These are phyloP conservation scores for Artemia sinica DNA, from an alignment of 2,888 invertebrate genomes.

Conservation along the genomic window DNA sequence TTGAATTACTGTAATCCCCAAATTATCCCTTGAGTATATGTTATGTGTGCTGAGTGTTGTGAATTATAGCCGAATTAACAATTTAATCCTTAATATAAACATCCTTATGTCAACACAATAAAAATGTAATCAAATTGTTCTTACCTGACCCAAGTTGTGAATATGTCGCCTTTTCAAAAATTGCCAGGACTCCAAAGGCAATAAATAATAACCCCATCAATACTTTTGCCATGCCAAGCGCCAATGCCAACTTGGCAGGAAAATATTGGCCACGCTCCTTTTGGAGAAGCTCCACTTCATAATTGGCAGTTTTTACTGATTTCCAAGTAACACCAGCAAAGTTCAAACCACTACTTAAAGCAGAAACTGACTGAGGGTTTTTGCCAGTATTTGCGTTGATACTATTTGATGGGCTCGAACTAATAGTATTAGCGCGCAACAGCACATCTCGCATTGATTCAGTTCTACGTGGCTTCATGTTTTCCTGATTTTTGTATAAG, in stretches of 20 bases:
- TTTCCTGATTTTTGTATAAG: too few species aligned
- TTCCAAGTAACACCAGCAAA: background rate
- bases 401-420: background rate
- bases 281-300: background rate
- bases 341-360: background rate
- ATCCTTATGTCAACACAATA: too few species aligned
- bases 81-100: too few species aligned
- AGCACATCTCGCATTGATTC: background rate
- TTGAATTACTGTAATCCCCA: too few species aligned
- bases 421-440: background rate
- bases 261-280: constrained; percentile 19
- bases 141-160: constrained; percentile 36
- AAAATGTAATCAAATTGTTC: background rate
- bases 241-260: constrained; percentile 21
- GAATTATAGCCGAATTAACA: too few species aligned
- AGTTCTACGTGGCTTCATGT: too few species aligned
- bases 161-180: constrained; percentile 42
- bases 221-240: constrained; percentile 21
- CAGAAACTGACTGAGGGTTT: background rate
- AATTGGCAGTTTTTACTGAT: constrained; percentile 8
- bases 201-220: constrained; percentile 40
- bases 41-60: too few species aligned
- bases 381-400: background rate
- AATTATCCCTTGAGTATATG: too few species aligned
- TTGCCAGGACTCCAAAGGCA: constrained; percentile 44